Evolutionary conservation across 2,888 invertebrate genomes (phyloP), one percentile per base, ranked within the genome.

Genomic region (Athalia cordata): DNA sequence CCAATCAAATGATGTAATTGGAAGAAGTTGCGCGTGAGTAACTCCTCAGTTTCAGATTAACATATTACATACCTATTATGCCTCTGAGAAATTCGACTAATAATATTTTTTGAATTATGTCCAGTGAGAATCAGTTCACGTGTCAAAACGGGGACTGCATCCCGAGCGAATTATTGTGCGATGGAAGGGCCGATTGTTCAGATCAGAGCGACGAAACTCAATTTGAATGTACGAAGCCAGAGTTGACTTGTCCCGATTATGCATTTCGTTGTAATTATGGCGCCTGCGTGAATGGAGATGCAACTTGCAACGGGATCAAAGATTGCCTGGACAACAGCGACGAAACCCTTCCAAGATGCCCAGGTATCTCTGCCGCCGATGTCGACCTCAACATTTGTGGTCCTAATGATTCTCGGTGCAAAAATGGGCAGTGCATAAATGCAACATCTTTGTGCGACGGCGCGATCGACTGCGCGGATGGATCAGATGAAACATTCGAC

Each of bases 261-360:
- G 90, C 93, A 75, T 94, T 93, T 87, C 92, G 92, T 62, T 94
- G 94, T 84, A 90, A 91, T 0, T 94, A 94, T 82, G 94, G 94
- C 1, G 94, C 92, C 0, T 94, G 94, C 81, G 91, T 93, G 0
- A 93, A 93, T 81, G 91, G 92, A 3, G 91, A 92, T 29, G 88
- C 91, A 0, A 88, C 90, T 67, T 95, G 95, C 81, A 91, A 92
- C 81, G 91, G 91, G 0, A 80, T 87, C 6, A 81, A 85, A 67
- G 91, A 93, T 77, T 93, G 93, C 81, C 83, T 88, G 5, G 93
- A 93, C 79, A 89, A 89, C 55, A 92, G 92, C 4, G 93, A 93
- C 83, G 93, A 93, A 82, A 84, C 80, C 8, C 76, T 84, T 8
- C 78, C 86, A 0, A 81, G 78, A 65, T 90, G 90, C 77, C 4